Base-by-base conservation (phyloP, 2,797 vertebrate species). In the Paedocypris micromegethes region DNA sequence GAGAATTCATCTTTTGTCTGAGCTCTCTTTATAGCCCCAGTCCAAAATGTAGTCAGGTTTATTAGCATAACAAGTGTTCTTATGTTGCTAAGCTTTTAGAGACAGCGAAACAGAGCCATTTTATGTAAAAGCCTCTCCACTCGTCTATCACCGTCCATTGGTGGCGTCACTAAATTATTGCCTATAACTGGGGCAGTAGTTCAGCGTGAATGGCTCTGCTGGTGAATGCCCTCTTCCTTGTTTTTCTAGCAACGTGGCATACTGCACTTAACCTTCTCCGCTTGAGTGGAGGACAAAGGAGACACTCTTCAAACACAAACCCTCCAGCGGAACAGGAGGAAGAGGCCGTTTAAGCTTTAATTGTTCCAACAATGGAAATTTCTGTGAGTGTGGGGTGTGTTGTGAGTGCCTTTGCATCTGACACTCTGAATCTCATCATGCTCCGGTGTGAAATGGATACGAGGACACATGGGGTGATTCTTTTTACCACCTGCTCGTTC, bases 141-240 rank as follows among this genome's bases (percentile, higher is more conserved):
- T 80, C 74, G 73, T 71, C 80, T 81, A 64, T 81, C 68, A 62
- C 72, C 45, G 58, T 70, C 56, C 63, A 44, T 49, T 44, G 43
- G 44, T 73, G 60, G 39, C 42, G 63, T 52, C 9, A 47, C 53
- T 51, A 48, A 69, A 58, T 45, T 45, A 63, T 69, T 64, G 59
- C 65, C 55, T 70, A 64, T 64, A 65, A 64, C 62, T 64, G 59
- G 72, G 66, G 60, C 72, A 69, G 54, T 49, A 59, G 66, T 63
- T 69, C 60, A 56, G 61, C 54, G 63, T 69, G 55, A 66, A 70
- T 70, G 52, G 52, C 45, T 68, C 41, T 68, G 65, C 40, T 50
- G 51, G 68, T 51, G 54, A 64, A 64, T 57, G 68, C 68, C 70
- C 72, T 66, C 53, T 23, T 58, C 9, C 70, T 53, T 73, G 55